These are phyloP conservation scores for Ictalurus furcatus DNA, from an alignment of 2,113 vertebrate species.

Conservation along the genomic window DNA sequence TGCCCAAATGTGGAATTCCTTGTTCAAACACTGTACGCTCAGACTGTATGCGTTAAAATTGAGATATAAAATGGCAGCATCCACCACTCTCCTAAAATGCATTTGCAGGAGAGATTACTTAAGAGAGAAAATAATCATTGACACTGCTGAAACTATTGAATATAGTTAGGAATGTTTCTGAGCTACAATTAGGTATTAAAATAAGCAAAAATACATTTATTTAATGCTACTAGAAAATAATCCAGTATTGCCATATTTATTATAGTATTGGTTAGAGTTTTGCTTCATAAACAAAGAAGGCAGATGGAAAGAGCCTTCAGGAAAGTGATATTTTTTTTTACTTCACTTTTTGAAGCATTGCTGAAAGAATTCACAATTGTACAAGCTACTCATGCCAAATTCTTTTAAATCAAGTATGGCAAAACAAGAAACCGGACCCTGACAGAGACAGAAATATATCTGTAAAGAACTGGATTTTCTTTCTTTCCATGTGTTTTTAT, in stretches of 20 bases:
- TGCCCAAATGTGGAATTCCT: constrained; percentile 70
- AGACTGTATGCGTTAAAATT: constrained; percentile 53
- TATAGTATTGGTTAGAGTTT: too few relatives aligned
- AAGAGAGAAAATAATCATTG: not conserved
- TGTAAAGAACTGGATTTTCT: too few relatives aligned
- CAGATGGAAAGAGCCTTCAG: too few relatives aligned
- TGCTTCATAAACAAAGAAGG: too few relatives aligned
- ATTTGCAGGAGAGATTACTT: not conserved
- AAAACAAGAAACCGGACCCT: not conserved
- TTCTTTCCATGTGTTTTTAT: too few relatives aligned
- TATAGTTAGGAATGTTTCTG: not conserved
- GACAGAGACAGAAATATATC: not conserved
- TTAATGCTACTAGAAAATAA: not conserved
- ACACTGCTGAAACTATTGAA: not conserved
- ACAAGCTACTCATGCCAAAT: not conserved
- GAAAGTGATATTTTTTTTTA: not conserved
- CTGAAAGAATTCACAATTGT: not conserved
- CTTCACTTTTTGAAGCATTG: not conserved
- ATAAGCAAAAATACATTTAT: not conserved
- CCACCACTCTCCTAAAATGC: constrained; percentile 15
- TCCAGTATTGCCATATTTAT: too few relatives aligned
- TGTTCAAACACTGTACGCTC: constrained; percentile 67
- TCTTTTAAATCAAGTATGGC: not conserved
- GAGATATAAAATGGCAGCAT: constrained; percentile 51
- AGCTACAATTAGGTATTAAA: not conserved